Evolutionary conservation across 1,140 invertebrate genomes (phyloP), one percentile per base, ranked within the genome.

Genomic region (Aphidius ervi): DNA sequence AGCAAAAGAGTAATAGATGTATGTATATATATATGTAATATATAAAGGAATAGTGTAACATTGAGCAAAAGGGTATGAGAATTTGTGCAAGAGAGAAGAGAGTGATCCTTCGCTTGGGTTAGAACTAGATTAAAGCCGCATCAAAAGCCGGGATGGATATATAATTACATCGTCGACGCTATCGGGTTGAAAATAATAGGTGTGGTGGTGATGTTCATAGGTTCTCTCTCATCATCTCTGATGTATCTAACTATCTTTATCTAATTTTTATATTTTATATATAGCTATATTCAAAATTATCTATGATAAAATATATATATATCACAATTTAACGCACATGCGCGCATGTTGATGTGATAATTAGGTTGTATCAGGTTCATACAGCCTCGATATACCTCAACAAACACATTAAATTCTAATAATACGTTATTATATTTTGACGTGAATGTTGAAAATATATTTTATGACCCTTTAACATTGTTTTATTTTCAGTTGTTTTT

Each of bases 131-230:
- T 74, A 72, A 72, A 74, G 70, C 71, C 68, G 71, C 71, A 73
- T 77, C 74, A 75, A 74, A 73, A 71, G 73, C 67, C 49, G 66
- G 68, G 70, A 75, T 77, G 71, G 73, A 74, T 76, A 68, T 75
- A 74, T 78, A 76, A 77, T 78, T 76, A 77, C 68, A 73, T 74
- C 73, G 71, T 60, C 63, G 64, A 64, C 70, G 67, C 66, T 75
- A 76, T 75, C 70, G 70, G 70, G 67, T 74, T 64, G 68, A 73
- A 78, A 74, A 77, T 79, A 78, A 77, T 73, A 75, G 70, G 69
- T 70, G 71, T 67, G 71, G 67, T 65, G 65, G 64, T 67, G 62
- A 37, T 41, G 58, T 46, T 31, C 23, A 31, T 2, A 31, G 23
- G 23, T 31, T 31, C 23, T 31, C 23, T 31, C 23, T 31, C 23